A percentile compares a stretch with the other conserved stretches of the same genome.
Evolutionary conservation across 1,140 invertebrate species (phyloP).

Genomic region (Gerris buenoi): DNA sequence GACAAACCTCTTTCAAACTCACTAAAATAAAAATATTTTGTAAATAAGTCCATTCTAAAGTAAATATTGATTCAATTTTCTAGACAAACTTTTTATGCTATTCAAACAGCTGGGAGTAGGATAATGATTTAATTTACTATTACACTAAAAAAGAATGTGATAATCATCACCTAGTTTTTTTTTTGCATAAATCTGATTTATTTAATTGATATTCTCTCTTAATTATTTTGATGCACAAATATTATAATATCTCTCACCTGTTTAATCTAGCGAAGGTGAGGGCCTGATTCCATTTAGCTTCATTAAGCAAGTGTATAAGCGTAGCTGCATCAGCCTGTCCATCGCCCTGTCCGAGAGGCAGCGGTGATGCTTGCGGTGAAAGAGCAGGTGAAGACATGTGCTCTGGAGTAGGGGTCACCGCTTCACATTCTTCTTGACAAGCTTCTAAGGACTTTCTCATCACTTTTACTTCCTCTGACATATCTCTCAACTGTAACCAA

Average conservation of each 20-base stretch:
- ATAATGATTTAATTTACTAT: no score
- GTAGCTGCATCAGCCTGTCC: constrained; percentile 34
- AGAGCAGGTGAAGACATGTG: neutral
- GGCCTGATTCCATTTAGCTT: constrained; percentile 45
- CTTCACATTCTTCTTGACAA: neutral
- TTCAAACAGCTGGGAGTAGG: no score
- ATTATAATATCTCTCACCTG: constrained; percentile 26
- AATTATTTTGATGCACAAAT: no score
- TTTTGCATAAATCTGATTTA: neutral
- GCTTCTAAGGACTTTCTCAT: neutral
- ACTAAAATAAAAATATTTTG: no score
- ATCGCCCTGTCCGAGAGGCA: constrained; percentile 28
- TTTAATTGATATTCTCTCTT: neutral
- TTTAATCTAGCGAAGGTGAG: constrained; percentile 44
- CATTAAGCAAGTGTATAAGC: constrained; percentile 43
- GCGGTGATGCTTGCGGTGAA: neutral
- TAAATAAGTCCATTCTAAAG: no score
- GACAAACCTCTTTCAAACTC: no score
- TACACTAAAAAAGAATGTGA: no score
- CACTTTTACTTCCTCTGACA: neutral
- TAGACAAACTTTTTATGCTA: no score
- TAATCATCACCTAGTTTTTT: no score
- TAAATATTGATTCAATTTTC: no score
- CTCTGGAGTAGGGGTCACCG: neutral
- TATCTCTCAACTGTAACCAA: neutral